Base-by-base conservation (phyloP, 2,113 vertebrate genomes). In the Trochalopteron elliotii region DNA sequence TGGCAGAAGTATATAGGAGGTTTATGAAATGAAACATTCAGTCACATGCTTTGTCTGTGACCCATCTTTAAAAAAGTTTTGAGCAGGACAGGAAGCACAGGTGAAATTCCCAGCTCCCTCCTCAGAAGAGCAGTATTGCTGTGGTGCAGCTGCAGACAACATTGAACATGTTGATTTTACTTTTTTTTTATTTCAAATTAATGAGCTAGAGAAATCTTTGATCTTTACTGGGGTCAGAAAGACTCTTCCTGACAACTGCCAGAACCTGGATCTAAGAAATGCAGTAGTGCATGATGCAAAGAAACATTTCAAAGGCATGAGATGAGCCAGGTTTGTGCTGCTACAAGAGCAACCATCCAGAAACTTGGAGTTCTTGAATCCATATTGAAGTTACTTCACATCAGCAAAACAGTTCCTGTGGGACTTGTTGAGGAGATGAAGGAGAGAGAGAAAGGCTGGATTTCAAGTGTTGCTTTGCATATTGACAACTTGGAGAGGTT, bases 251-350 rank as follows among this genome's bases (percentile, higher is more conserved):
- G 68, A 70, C 60, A 63, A 15, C 52, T 87, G 15, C 44, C 59
- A 57, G 86, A 68, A 60, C 1, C 1, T 23, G 28, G 53, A 31
- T 52, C 44, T 56, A 35, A 93, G 56, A 49, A 72, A 59, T 68
- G 30, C 60, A 47, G 2, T 50, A 64, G 14, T 35, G 30, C 3
- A 1, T 7, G 37, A 10, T 24, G 19, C 0, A 0, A 7, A 37
- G 53, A 64, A 85, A 57, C 22, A 18, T 44, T 69, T 88, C 49
- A 31, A 2, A 61, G 0, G 0, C 56, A 49, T 42, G 37, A 77
- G 44, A 15, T 47, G 21, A 24, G 25, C 47, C 35, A 4, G 14
- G 40, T 91, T 50, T 71, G 60, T 47, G 35, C 71, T 67, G 68
- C 35, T 93, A 6, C 57, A 71, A 25, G 84, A 72, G 28, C 47